Percentiles rank a stretch among this genome's conserved stretches.
phyloP scores from a whole-genome alignment of 2,797 vertebrate species.

The Danio aesculapii region DNA sequence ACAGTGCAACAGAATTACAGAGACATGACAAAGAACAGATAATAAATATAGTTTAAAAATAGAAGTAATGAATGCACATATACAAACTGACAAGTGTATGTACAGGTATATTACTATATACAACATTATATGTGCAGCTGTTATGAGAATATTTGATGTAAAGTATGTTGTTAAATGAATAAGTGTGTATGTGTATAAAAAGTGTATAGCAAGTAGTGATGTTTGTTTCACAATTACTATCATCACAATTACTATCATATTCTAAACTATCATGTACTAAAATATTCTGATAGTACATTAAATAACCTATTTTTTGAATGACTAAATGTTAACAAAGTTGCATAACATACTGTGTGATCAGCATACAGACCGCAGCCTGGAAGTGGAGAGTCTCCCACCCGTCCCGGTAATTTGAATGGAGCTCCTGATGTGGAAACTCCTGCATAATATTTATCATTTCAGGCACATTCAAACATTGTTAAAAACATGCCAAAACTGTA shows the following conservation, averaged over 20 bases:
- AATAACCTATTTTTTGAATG: not conserved
- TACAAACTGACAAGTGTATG: no score
- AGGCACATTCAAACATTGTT: not conserved
- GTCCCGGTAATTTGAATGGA: conserved; percentile 66
- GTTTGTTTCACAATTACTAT: no score
- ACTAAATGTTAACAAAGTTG: not conserved
- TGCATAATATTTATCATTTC: conserved; percentile 40
- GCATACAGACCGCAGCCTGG: conserved; percentile 64
- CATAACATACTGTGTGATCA: conserved; percentile 58
- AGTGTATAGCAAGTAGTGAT: no score
- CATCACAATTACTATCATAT: not conserved
- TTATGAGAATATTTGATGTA: no score
- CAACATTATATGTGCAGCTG: no score
- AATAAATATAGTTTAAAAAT: no score
- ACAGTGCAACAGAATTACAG: no score
- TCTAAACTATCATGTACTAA: not conserved
- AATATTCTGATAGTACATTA: not conserved
- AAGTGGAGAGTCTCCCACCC: conserved; percentile 63
- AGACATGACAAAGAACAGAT: no score
- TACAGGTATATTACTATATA: no score
- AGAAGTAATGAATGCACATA: no score
- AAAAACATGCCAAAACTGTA: not conserved
- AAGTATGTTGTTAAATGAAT: no score
- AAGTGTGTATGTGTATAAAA: no score
- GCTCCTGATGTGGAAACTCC: conserved; percentile 64